Percentiles rank a stretch among this genome's conserved stretches.
Conservation (phyloP, 2,888 invertebrate genomes). For the Vesta saturnalis region DNA sequence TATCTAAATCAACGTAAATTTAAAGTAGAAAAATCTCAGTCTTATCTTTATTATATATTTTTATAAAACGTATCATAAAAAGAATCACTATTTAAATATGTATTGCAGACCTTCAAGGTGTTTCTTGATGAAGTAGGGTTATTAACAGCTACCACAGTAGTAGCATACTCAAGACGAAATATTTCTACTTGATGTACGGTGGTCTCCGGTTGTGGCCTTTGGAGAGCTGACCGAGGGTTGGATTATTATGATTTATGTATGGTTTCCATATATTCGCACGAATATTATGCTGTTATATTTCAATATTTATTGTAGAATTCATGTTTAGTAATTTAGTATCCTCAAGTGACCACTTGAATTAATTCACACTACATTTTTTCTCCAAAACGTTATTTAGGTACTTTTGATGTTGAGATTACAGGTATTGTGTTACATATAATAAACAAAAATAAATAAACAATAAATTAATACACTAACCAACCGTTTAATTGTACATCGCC, state of each 20-base stretch:
- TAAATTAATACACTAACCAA: too few species aligned
- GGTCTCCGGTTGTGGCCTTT: conserved; percentile 35
- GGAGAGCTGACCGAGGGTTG: conserved; percentile 38
- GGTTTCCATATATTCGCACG: conserved; percentile 33
- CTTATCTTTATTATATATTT: too few species aligned
- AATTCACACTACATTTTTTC: conserved; percentile 2
- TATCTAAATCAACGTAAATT: conserved; percentile 61
- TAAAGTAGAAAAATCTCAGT: too few species aligned
- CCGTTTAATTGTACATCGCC: too few species aligned
- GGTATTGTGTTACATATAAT: too few species aligned
- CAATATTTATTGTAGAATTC: conserved; percentile 31
- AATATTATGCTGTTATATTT: conserved; percentile 34
- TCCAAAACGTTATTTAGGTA: neutral
- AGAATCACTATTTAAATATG: too few species aligned
- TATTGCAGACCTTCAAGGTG: neutral
- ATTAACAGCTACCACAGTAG: conserved; percentile 26
- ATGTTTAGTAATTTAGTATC: conserved; percentile 19
- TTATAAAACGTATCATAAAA: too few species aligned
- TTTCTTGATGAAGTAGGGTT: conserved; percentile 28
- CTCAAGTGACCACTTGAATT: conserved; percentile 9
- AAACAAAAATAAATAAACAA: too few species aligned
- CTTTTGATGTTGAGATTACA: too few species aligned
- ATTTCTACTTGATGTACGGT: conserved; percentile 37
- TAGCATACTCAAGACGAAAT: conserved; percentile 33
- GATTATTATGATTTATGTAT: conserved; percentile 39